A percentile compares a stretch with the other conserved stretches of the same genome.
Evolutionary conservation across 2,113 vertebrate genomes (phyloP).

Genomic region (Eubucco bourcierii): DNA sequence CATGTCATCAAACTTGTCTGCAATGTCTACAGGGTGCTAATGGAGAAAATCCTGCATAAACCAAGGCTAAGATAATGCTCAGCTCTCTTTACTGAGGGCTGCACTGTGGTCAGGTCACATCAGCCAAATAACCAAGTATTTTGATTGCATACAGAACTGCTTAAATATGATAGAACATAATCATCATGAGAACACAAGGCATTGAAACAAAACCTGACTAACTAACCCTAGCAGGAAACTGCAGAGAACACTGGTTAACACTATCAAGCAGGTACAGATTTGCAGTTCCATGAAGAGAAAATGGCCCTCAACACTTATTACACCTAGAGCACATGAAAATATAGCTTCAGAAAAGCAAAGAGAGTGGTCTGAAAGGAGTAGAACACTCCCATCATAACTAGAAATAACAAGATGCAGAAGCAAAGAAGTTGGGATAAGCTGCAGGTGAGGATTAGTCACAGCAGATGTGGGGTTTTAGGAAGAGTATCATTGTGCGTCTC

Average conservation of each 20-base stretch:
- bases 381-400: background rate
- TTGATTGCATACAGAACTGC: background rate
- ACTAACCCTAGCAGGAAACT: background rate
- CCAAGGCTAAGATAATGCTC: background rate
- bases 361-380: background rate
- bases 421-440: background rate
- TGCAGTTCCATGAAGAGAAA: background rate
- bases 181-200: background rate
- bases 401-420: background rate
- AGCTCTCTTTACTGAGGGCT: background rate
- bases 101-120: background rate
- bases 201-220: background rate
- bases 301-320: accelerated
- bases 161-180: background rate
- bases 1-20: background rate
- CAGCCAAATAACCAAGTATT: background rate
- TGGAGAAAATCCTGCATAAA: background rate
- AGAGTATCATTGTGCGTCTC: background rate
- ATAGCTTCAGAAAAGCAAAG: background rate
- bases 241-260: background rate
- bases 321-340: background rate
- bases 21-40: background rate
- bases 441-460: background rate
- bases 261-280: background rate
- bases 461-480: background rate